These are phyloP conservation scores for Centruroides sculpturatus DNA, from an alignment of 1,140 invertebrate species.

Conservation along the genomic window DNA sequence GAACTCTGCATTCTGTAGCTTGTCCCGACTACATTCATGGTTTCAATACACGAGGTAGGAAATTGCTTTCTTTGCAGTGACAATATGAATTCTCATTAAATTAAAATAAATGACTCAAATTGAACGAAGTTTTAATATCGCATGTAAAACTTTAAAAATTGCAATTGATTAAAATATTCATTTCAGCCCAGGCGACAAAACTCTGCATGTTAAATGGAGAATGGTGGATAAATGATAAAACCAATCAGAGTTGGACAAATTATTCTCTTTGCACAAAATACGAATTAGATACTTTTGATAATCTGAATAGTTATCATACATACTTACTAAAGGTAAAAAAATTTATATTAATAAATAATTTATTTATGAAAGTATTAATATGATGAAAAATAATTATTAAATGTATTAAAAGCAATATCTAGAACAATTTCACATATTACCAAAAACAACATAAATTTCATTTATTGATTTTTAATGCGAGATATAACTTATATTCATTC, in stretches of 20 bases:
- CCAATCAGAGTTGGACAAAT: constrained; percentile 40
- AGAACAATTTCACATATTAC: too few relatives aligned
- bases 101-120: too few relatives aligned
- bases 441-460: too few relatives aligned
- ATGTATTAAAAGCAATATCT: too few relatives aligned
- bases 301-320: background rate
- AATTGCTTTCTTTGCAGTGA: background rate
- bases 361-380: too few relatives aligned
- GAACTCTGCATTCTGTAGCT: constrained; percentile 1
- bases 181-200: constrained; percentile 38
- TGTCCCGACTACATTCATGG: constrained; percentile 13
- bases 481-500: too few relatives aligned
- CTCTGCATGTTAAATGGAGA: constrained; percentile 38
- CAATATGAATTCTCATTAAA: too few relatives aligned
- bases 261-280: constrained; percentile 33
- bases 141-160: too few relatives aligned
- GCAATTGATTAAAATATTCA: too few relatives aligned
- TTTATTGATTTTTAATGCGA: too few relatives aligned
- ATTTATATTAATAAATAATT: background rate
- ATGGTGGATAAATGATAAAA: constrained; percentile 36
- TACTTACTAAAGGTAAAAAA: background rate
- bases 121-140: too few relatives aligned
- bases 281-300: background rate
- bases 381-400: too few relatives aligned
- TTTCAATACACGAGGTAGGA: constrained; percentile 15